Conservation (phyloP, 2,797 vertebrate genomes). For the Tapirus indicus region DNA sequence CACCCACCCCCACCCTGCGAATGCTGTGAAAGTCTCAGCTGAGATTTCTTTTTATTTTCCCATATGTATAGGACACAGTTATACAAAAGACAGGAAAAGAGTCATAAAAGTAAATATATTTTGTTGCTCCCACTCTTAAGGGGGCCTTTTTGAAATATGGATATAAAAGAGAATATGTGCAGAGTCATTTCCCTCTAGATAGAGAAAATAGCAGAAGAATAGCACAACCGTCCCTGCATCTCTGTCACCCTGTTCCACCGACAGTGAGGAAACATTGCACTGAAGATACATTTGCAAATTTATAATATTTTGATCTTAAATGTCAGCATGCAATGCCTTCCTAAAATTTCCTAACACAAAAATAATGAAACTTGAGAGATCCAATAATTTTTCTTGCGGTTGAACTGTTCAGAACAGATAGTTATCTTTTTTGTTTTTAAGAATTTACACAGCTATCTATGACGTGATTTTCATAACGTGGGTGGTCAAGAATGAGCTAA, state of each 20-base stretch:
- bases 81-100: not conserved
- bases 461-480: constrained; percentile 57
- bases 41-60: not conserved
- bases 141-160: not conserved
- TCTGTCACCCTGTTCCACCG: not conserved
- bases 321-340: not conserved
- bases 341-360: constrained; percentile 1
- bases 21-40: not conserved
- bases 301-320: constrained; percentile 20
- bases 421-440: constrained; percentile 54
- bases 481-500: constrained; percentile 75
- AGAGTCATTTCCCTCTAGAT: not conserved
- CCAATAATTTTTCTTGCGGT: not conserved
- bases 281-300: constrained; percentile 31
- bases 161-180: not conserved
- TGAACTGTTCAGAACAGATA: constrained; percentile 59
- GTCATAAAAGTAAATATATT: not conserved
- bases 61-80: not conserved
- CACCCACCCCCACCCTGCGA: not conserved
- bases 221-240: not conserved
- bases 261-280: not conserved
- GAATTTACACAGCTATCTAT: constrained; percentile 14
- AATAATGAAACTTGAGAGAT: constrained; percentile 11
- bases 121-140: not conserved
- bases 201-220: not conserved